phyloP scores from a whole-genome alignment of 2,797 vertebrate species.

The Lepus oiostolus region DNA sequence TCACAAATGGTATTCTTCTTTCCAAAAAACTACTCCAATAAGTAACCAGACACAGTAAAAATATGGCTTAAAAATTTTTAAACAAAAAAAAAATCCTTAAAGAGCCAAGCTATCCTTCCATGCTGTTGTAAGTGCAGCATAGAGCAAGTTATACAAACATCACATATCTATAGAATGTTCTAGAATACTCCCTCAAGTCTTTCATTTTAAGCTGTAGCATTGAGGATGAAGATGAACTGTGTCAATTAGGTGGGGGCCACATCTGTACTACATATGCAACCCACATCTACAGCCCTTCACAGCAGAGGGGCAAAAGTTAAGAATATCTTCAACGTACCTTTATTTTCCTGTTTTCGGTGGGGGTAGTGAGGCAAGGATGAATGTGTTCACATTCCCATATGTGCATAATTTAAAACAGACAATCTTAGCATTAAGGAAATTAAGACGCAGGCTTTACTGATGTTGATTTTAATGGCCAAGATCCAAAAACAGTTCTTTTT shows the following conservation, averaged over 20 bases:
- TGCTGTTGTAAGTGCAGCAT: not conserved
- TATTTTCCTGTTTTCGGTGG: slow-evolving; percentile 28
- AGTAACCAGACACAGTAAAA: slow-evolving; percentile 34
- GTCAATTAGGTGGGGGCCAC: not conserved
- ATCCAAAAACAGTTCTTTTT: slow-evolving; percentile 68
- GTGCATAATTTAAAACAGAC: slow-evolving; percentile 70
- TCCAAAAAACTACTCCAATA: not conserved
- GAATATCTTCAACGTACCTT: slow-evolving; percentile 16
- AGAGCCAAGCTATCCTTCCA: not conserved
- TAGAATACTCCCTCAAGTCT: not conserved
- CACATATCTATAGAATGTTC: not conserved
- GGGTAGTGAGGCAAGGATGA: not conserved
- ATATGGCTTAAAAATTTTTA: slow-evolving; percentile 2
- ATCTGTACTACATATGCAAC: slow-evolving; percentile 54
- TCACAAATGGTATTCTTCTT: not conserved
- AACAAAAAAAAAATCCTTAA: not conserved
- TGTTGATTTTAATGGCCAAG: slow-evolving; percentile 67
- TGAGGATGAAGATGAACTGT: not conserved
- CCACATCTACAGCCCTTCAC: not conserved
- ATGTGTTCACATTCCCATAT: slow-evolving; percentile 35
- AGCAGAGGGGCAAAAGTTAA: not conserved
- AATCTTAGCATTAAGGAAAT: slow-evolving; percentile 63
- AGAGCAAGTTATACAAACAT: not conserved
- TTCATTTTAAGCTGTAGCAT: not conserved
- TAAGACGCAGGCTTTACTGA: slow-evolving; percentile 44